Evolutionary conservation across 2,888 invertebrate species (phyloP), one percentile per base, ranked within the genome.

Genomic region (Netelia virgata): DNA sequence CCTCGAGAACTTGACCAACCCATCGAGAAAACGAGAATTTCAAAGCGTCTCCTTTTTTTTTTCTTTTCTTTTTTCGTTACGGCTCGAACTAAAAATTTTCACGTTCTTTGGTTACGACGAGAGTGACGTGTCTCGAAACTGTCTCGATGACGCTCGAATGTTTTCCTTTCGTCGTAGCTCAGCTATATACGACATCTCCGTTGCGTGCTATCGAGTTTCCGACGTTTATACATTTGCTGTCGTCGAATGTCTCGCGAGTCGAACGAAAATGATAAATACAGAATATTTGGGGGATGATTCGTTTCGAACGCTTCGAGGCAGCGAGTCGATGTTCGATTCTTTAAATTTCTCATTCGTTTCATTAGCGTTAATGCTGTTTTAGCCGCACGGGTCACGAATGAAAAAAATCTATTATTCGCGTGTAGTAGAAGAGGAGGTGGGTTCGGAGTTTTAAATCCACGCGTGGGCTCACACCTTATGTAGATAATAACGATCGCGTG

Each of bases 51-150:
- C 36, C 36, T 36, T 36, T 6, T 28, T 36, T 36, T 23, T 23
- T n/a, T 6, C 9, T 18, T 23, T 57, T 36, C 36, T 41, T 16
- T 41, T n/a, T 8, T 20, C 14, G 20, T 76, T 50, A 43, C 43
- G n/a, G 50, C 36, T 28, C 36, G 20, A 9, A 55, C 68, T 59
- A 59, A 69, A 18, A 84, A 77, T 77, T 80, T 84, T 77, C 72
- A 84, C 81, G 68, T 63, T 81, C 72, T 84, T 81, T 80, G 84
- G 81, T 81, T 81, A 81, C 23, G 59, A 20, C 43, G 8, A 11
- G 55, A 23, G 36, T 75, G 79, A 83, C 70, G 70, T 70, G 70
- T 70, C 76, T 41, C 57, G 18, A 28, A 36, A n/a, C 55, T 43
- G 36, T n/a, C 55, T 63, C 55, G 76, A 81, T 63, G 84, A 81